phyloP scores from a whole-genome alignment of 2,888 invertebrate genomes.

The Merodon equestris region DNA sequence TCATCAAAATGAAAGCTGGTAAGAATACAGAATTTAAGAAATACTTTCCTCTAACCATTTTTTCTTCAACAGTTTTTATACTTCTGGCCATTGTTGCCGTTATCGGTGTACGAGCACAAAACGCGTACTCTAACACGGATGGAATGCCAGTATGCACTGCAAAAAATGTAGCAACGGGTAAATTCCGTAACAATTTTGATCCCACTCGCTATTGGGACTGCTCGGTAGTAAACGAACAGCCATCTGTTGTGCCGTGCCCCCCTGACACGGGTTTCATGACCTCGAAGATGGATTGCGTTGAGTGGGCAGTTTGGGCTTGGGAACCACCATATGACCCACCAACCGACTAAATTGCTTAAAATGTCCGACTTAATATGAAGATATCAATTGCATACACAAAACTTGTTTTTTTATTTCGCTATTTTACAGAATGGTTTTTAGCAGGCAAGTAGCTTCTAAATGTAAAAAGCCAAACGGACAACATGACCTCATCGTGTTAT shows the following conservation, averaged over 20 bases:
- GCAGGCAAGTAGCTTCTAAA: no score
- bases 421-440: no score
- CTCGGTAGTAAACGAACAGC: conserved; percentile 48
- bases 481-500: no score
- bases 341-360: conserved; percentile 21
- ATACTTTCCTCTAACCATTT: not conserved
- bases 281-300: conserved; percentile 72
- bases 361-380: no score
- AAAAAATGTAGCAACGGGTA: conserved; percentile 69
- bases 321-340: conserved; percentile 71
- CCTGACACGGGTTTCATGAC: conserved; percentile 70
- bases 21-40: not conserved
- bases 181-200: conserved; percentile 73
- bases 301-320: conserved; percentile 74
- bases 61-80: conserved; percentile 19
- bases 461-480: no score
- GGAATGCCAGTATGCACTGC: conserved; percentile 73
- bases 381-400: no score
- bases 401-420: no score
- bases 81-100: conserved; percentile 48
- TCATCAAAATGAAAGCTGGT: conserved; percentile 50
- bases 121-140: conserved; percentile 50
- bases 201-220: conserved; percentile 74
- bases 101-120: conserved; percentile 59
- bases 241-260: conserved; percentile 71